A percentile compares a stretch with the other conserved stretches of the same genome.
phyloP scores from a whole-genome alignment of 2,113 vertebrate genomes.

The Menura novaehollandiae region DNA sequence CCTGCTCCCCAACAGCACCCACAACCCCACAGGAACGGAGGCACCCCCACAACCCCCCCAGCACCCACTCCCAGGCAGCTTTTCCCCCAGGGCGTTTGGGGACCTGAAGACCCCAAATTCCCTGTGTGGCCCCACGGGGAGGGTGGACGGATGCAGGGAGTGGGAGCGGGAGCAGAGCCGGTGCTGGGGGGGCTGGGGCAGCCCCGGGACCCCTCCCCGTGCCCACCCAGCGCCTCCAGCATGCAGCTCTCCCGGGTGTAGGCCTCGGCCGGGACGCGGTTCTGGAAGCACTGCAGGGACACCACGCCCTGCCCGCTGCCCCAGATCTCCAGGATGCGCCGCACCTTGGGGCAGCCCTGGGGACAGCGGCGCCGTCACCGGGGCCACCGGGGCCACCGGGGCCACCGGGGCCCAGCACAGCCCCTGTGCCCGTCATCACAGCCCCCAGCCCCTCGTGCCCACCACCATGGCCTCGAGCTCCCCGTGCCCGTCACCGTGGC shows the following conservation, averaged over 20 bases:
- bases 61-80: not conserved
- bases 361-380: not conserved
- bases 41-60: not conserved
- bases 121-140: no score
- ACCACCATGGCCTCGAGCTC: no score
- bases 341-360: constrained; percentile 80
- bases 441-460: not conserved
- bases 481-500: no score
- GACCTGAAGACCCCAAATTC: no score
- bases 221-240: constrained; percentile 87
- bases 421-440: not conserved
- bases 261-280: constrained; percentile 83
- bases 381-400: not conserved
- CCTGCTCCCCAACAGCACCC: not conserved
- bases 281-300: constrained; percentile 92
- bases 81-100: not conserved
- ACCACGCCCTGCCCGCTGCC: constrained; percentile 76
- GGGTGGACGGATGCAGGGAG: no score
- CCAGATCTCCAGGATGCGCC: constrained; percentile 90
- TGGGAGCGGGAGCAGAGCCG: accelerated
- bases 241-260: constrained; percentile 89
- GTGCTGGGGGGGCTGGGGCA: not conserved
- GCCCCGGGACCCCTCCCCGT: not conserved
- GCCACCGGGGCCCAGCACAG: not conserved
- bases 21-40: not conserved